These are phyloP conservation scores for Mus spicilegus DNA, from an alignment of 2,113 vertebrate species.

Conservation along the genomic window DNA sequence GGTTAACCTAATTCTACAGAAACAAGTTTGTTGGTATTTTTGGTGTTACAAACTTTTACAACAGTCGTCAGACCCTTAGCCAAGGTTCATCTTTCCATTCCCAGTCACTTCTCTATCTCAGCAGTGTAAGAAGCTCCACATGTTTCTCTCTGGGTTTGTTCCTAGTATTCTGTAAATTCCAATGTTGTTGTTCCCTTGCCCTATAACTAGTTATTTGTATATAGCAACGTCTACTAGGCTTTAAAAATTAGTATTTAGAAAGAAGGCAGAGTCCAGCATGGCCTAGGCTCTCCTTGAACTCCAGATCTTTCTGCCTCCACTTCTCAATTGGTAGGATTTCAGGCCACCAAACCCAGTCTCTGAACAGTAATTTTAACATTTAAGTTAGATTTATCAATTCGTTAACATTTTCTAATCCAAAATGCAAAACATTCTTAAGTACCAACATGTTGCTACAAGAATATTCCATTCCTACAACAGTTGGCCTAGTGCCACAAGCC, in stretches of 20 bases:
- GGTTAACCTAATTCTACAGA: slow-evolving; percentile 12
- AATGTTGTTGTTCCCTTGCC: not conserved
- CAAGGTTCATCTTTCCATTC: not conserved
- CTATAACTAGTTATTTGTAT: slow-evolving; percentile 14
- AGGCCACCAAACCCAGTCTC: not conserved
- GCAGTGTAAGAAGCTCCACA: not conserved
- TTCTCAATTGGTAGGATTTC: not conserved
- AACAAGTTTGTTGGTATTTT: not conserved
- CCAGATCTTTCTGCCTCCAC: not conserved
- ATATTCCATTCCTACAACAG: not conserved
- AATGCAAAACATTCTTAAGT: not conserved
- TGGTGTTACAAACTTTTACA: slow-evolving; percentile 19
- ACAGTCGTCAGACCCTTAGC: not conserved
- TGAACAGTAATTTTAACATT: not conserved
- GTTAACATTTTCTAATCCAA: not conserved
- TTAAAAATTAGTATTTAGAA: not conserved
- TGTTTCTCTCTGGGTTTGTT: slow-evolving; percentile 42
- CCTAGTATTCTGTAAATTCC: slow-evolving; percentile 11
- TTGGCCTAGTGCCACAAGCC: not conserved
- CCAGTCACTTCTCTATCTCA: not conserved
- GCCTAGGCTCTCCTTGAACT: not conserved
- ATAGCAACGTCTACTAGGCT: not conserved
- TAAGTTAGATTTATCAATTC: slow-evolving; percentile 4
- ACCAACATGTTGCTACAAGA: not conserved
- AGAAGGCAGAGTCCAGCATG: not conserved